Base-by-base conservation (phyloP, 2,113 vertebrate genomes). In the Notarius lentiginosus region DNA sequence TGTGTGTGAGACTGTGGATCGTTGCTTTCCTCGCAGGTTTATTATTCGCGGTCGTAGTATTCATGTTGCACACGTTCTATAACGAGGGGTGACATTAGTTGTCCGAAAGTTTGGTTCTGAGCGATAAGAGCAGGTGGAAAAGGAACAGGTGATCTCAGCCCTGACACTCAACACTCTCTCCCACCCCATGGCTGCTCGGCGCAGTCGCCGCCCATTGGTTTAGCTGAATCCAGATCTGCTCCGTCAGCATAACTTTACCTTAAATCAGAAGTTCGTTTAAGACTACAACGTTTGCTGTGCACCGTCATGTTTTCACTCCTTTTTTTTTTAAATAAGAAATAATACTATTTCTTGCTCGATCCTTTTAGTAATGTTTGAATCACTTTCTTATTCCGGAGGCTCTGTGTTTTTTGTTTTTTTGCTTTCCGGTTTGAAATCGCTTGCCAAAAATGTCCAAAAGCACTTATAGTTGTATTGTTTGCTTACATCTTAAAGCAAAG, bases 81-180 rank as follows among this genome's bases (percentile, higher is more conserved):
- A 47, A 63, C 22, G 27, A 56, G 66, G 2, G 20, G 30, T 88
- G 86, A 82, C 75, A 47, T 56, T 79, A 81, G 6, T 76, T 84
- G 87, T 79, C 47, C 72, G 34, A 34, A 61, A 76, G 60, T 83
- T 68, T 58, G 53, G 34, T 15, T 75, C 83, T 90, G 90, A 91
- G 84, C 82, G 85, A 72, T 53, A 6, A 65, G 66, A 89, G 83
- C 92, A 92, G 91, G 91, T 92, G 91, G 85, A 76, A 70, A 73
- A 87, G 76, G 86, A 90, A 87, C 91, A 90, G 90, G 88, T 90
- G 89, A 91, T 90, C 72, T 81, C 79, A 60, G 88, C 77, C 58
- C 86, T 83, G 86, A 91, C 87, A 89, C 86, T 88, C 55, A 82
- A 90, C 90, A 88, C 90, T 86, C 70, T 51, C 41, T 27, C 30